These are phyloP conservation scores for Leptonema lineaticorne DNA, from an alignment of 1,140 invertebrate species.

Conservation along the genomic window DNA sequence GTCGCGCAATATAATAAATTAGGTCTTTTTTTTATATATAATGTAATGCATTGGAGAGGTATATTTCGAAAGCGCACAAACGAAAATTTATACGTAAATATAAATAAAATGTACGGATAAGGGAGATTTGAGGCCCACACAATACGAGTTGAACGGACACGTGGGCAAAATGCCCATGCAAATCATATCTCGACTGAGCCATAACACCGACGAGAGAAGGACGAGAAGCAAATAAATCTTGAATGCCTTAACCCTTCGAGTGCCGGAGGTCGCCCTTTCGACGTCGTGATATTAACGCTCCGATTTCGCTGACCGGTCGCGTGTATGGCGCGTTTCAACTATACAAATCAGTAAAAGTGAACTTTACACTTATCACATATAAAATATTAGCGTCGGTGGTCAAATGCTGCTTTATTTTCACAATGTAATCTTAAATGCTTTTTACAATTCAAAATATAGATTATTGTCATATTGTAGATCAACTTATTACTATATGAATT, in stretches of 20 bases:
- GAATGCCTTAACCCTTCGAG: background rate
- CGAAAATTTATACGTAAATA: background rate
- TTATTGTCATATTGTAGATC: no score
- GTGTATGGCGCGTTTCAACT: no score
- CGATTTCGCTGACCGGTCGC: no score
- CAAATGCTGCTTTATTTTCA: no score
- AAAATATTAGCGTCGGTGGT: no score
- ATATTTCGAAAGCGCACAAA: background rate
- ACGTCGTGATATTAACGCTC: background rate
- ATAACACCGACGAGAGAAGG: conserved; percentile 13
- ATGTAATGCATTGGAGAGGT: conserved; percentile 15
- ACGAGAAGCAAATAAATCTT: conserved; percentile 12
- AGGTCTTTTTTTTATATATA: conserved; percentile 32
- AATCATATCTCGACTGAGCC: conserved; percentile 3
- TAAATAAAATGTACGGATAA: no score
- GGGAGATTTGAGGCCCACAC: no score
- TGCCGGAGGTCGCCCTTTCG: background rate
- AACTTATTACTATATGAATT: no score
- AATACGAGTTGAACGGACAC: background rate
- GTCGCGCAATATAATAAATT: conserved; percentile 40
- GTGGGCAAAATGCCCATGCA: conserved; percentile 6
- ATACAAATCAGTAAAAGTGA: no score
- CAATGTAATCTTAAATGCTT: no score
- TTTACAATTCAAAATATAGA: no score
- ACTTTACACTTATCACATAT: no score